phyloP scores from a whole-genome alignment of 2,888 invertebrate species.

The Crocallis elinguaria region DNA sequence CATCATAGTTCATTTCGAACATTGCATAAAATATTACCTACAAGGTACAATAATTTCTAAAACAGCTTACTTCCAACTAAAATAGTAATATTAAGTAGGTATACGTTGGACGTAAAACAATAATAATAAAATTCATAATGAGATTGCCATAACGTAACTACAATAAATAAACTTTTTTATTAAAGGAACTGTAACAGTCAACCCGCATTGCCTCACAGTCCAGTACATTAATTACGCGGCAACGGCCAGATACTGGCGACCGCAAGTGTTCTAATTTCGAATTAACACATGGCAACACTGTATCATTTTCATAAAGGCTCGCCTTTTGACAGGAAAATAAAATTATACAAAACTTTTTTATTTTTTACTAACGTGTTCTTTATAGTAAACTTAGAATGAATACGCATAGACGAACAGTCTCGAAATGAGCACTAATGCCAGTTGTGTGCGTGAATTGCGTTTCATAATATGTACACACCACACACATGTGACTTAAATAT shows the following conservation, averaged over 20 bases:
- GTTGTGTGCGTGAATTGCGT: no score
- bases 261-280: conserved; percentile 46
- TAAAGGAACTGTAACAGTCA: conserved; percentile 47
- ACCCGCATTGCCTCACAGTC: conserved; percentile 36
- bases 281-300: conserved; percentile 36
- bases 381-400: no score
- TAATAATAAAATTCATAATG: conserved; percentile 17
- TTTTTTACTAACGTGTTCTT: no score
- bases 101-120: conserved; percentile 25
- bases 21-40: background rate
- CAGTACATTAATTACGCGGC: conserved; percentile 17
- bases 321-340: no score
- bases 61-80: background rate
- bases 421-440: no score
- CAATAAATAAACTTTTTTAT: conserved; percentile 46
- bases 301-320: conserved; percentile 46
- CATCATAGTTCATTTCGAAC: background rate
- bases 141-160: conserved; percentile 27
- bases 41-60: background rate
- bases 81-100: background rate
- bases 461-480: no score
- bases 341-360: no score
- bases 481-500: no score
- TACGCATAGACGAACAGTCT: no score
- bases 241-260: conserved; percentile 39